Base-by-base conservation (phyloP, 2,888 invertebrate genomes). In the Diaprepes abbreviatus region DNA sequence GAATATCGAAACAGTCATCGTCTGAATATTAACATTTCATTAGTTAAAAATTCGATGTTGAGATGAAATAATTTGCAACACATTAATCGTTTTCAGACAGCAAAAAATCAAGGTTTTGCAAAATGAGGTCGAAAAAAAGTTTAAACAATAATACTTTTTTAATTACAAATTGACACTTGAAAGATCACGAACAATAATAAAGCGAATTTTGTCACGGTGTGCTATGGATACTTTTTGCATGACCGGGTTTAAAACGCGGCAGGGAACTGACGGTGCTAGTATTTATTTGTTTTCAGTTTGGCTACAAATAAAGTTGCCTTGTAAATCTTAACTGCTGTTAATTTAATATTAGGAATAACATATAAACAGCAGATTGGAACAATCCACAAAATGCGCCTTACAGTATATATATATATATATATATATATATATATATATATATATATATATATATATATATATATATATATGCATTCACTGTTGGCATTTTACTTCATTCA, bases 141-240 rank as follows among this genome's bases (percentile, higher is more conserved):
- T 67, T 50, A 59, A 60, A 67, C 62, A 62, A 63, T 38, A 67
- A 45, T 55, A 55, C 31, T 48, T 68, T 68, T 68, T 68, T 62
- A 28, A 31, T 40, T 58, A 38, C 43, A 38, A 63, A 68, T 68
- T 63, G 68, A 58, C 58, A 68, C 38, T 67, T 55, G 67, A 67
- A 57, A 68, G 63, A 68, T 63, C 68, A 63, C 68, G 62, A 68
- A 63, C 68, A 68, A 68, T 55, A 68, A 63, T 68, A 63, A 43
- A 68, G n/a, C 57, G 28, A 50, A 68, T 68, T 68, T 68, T 63
- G 68, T 68, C 68, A 68, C 63, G 63, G 63, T 63, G 50, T 68
- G 57, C 12, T 36, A 45, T 68, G 57, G 57, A 66, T 24, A 45
- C 21, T 54, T n/a, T n/a, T 43, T 57, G 68, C 63, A 57, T 58